Conservation (phyloP, 2,888 invertebrate genomes). For the Odontocolon sp. region DNA sequence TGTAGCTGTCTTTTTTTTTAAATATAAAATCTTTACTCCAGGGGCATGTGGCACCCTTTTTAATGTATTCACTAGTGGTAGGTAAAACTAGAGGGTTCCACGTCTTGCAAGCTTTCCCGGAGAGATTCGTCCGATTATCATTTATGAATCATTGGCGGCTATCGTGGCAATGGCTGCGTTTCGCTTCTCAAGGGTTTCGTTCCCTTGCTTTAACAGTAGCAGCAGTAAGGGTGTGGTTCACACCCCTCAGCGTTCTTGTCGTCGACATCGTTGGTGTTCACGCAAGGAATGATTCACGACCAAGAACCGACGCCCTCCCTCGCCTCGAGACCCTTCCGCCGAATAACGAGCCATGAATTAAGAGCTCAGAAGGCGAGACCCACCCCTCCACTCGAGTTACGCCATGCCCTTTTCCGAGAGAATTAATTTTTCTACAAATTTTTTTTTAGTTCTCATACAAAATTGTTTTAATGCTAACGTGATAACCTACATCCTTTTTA, state of each 20-base stretch:
- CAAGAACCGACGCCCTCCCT: constrained; percentile 12
- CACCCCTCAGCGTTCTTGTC: constrained; percentile 28
- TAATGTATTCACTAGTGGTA: too few species aligned
- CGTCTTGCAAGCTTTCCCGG: too few species aligned
- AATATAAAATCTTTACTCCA: too few species aligned
- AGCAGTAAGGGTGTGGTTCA: constrained; percentile 32
- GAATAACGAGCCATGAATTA: constrained; percentile 44
- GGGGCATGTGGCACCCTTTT: too few species aligned
- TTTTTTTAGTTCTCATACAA: not conserved
- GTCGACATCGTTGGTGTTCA: constrained; percentile 13
- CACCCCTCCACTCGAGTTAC: not conserved
- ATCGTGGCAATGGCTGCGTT: not conserved
- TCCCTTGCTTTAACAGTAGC: not conserved
- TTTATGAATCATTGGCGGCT: constrained; percentile 33
- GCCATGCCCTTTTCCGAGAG: not conserved
- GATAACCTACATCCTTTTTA: not conserved
- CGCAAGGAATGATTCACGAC: constrained; percentile 38
- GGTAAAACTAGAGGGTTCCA: too few species aligned
- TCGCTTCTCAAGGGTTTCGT: not conserved
- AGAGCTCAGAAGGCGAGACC: not conserved
- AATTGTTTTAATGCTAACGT: not conserved
- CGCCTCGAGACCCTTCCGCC: constrained; percentile 28
- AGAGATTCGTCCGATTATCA: constrained; percentile 14
- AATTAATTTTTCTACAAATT: constrained; percentile 21
- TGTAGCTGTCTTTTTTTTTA: too few species aligned